These are phyloP conservation scores for Leptinotarsa texana DNA, from an alignment of 1,140 invertebrate species.

Conservation along the genomic window DNA sequence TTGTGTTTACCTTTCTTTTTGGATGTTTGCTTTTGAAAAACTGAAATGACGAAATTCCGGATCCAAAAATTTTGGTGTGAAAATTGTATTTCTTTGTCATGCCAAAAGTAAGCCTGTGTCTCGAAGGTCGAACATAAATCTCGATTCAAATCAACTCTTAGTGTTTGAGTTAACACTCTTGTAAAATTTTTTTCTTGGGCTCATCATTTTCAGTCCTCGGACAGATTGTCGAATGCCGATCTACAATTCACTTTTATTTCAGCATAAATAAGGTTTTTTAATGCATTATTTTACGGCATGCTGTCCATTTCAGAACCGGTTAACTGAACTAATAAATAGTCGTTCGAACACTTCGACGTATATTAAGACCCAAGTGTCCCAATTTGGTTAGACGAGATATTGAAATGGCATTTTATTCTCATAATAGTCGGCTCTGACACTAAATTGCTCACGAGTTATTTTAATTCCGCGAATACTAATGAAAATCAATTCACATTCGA, in stretches of 20 bases:
- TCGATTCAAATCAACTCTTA: too few relatives aligned
- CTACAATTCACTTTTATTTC: slow-evolving; percentile 49
- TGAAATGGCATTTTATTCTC: slow-evolving; percentile 43
- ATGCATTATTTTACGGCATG: slow-evolving; percentile 49
- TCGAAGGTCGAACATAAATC: too few relatives aligned
- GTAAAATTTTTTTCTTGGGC: background rate
- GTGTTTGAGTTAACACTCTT: too few relatives aligned
- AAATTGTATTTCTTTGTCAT: too few relatives aligned
- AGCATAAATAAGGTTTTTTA: slow-evolving; percentile 50
- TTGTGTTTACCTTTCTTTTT: too few relatives aligned
- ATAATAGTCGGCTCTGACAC: slow-evolving; percentile 33
- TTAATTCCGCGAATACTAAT: slow-evolving; percentile 29
- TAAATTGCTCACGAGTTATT: slow-evolving; percentile 38
- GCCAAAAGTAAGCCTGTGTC: too few relatives aligned
- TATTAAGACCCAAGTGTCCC: slow-evolving; percentile 48
- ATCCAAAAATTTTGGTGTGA: too few relatives aligned
- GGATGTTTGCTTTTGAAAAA: too few relatives aligned
- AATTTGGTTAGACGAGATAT: slow-evolving; percentile 50
- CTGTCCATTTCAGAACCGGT: slow-evolving; percentile 49
- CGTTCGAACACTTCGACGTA: slow-evolving; percentile 44
- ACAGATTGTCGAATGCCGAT: slow-evolving; percentile 11
- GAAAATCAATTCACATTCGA: slow-evolving; percentile 4
- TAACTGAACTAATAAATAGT: slow-evolving; percentile 49
- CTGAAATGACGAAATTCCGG: too few relatives aligned
- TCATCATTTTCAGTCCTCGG: background rate